Conservation (phyloP, 2,797 vertebrate species). For the Tauraco hartlaubi region DNA sequence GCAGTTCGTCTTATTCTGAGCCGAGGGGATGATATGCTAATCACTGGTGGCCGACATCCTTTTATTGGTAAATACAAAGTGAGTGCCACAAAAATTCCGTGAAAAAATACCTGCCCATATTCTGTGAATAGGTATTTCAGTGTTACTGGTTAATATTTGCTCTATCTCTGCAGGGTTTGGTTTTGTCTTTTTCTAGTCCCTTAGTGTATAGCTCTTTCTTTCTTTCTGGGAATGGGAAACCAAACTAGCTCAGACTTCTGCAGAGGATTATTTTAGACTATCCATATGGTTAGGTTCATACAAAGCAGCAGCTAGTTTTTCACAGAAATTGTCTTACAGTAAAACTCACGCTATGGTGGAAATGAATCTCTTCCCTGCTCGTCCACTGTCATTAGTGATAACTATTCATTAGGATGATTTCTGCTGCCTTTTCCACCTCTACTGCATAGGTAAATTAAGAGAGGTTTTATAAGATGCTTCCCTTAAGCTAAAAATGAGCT, state of each 20-base stretch:
- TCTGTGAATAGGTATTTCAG: not conserved
- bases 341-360: not conserved
- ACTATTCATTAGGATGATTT: not conserved
- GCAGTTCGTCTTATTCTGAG: constrained; percentile 88
- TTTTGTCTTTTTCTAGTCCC: not conserved
- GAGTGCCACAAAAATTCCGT: constrained; percentile 35
- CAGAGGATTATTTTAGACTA: constrained; percentile 1
- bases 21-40: constrained; percentile 91
- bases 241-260: not conserved
- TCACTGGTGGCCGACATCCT: constrained; percentile 89
- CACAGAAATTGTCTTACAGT: not conserved
- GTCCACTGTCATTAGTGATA: not conserved
- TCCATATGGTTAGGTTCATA: not conserved
- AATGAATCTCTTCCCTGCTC: not conserved
- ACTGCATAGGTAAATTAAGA: not conserved
- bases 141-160: not conserved
- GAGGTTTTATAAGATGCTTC: not conserved
- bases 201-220: not conserved
- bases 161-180: not conserved
- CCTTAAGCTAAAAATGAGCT: not conserved
- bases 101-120: not conserved
- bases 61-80: constrained; percentile 90
- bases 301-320: not conserved
- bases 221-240: not conserved
- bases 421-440: not conserved